These are phyloP conservation scores for Tangara arthus DNA, from an alignment of 2,797 vertebrate species.

Conservation along the genomic window DNA sequence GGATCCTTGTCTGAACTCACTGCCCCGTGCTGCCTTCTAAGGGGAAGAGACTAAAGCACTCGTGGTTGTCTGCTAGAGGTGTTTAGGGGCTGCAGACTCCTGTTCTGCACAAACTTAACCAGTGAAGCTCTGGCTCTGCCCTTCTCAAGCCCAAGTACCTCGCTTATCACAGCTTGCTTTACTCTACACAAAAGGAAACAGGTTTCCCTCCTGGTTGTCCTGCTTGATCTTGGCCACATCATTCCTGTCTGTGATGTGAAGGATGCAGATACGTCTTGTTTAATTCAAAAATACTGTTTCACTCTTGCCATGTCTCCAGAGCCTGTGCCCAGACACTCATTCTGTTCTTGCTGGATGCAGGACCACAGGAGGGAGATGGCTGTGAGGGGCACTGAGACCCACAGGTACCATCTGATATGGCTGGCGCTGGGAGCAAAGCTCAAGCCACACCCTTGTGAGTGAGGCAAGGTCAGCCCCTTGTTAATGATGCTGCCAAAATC, in stretches of 20 bases:
- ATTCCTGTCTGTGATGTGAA: neutral
- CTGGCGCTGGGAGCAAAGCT: fast-evolving
- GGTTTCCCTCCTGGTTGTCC: neutral
- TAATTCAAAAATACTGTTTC: neutral
- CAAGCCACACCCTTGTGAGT: fast-evolving
- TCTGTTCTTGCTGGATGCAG: neutral
- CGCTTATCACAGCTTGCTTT: fast-evolving
- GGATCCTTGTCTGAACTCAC: neutral
- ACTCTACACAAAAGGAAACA: neutral
- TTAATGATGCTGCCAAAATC: neutral
- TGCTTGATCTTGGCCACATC: neutral
- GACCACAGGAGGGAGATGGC: neutral
- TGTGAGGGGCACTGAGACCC: neutral
- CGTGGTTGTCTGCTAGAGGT: neutral
- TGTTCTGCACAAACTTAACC: neutral
- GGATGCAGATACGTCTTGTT: neutral
- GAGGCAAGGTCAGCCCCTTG: neutral
- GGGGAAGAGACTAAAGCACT: neutral
- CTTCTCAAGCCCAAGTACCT: fast-evolving
- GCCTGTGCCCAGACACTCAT: fast-evolving
- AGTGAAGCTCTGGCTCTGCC: neutral
- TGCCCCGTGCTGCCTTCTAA: neutral
- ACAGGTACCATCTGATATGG: fast-evolving
- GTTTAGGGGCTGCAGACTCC: neutral
- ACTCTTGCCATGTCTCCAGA: neutral